Conservation (phyloP, 2,888 invertebrate species). For the Dolichopus griseipennis region DNA sequence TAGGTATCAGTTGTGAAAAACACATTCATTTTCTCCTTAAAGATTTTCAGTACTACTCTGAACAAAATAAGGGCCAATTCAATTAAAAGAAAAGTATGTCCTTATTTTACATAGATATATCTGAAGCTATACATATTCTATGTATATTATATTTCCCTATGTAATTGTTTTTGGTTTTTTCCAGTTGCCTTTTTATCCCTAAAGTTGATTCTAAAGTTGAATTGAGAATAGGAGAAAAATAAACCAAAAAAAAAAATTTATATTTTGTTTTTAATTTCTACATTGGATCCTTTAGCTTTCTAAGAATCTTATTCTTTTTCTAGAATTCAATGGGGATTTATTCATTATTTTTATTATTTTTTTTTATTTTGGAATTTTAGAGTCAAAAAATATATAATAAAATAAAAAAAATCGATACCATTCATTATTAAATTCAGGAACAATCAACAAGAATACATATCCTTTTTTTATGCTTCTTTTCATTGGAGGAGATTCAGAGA, state of each 20-base stretch:
- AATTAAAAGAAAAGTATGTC: background rate
- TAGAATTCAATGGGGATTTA: background rate
- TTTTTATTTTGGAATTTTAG: too few species aligned
- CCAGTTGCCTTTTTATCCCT: background rate
- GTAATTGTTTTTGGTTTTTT: background rate
- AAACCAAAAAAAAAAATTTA: background rate
- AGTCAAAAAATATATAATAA: too few species aligned
- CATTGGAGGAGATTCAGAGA: too few species aligned
- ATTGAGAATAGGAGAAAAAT: background rate
- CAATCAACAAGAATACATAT: background rate
- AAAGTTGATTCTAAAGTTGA: background rate
- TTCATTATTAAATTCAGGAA: background rate
- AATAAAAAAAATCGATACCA: too few species aligned
- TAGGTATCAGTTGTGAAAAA: too few species aligned
- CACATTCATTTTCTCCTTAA: too few species aligned
- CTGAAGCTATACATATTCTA: too few species aligned
- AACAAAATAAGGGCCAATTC: background rate
- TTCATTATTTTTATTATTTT: too few species aligned
- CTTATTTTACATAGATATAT: background rate
- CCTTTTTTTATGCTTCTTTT: too few species aligned
- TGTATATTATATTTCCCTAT: too few species aligned
- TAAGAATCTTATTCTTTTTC: background rate
- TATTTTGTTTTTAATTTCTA: background rate
- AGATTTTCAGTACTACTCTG: too few species aligned
- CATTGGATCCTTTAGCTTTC: too few species aligned